Evolutionary conservation across 1,140 invertebrate species (phyloP).

Genomic region (Caerostris darwini): DNA sequence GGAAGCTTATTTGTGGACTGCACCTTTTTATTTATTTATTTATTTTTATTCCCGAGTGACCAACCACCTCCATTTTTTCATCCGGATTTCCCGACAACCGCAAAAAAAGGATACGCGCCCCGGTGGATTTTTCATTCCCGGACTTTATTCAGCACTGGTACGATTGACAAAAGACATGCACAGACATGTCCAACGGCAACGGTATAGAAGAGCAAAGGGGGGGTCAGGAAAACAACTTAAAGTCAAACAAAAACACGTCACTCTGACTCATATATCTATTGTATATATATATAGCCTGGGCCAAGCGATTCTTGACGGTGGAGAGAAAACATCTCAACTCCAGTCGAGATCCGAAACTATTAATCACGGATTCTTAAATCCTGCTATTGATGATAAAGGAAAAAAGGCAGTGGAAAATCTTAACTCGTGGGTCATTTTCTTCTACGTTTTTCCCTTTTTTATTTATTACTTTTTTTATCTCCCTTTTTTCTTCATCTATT

Average conservation of each 20-base stretch:
- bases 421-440: neutral
- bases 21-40: neutral
- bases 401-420: slow-evolving; percentile 1
- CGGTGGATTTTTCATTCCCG: slow-evolving; percentile 16
- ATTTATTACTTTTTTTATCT: no score
- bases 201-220: neutral
- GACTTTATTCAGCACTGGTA: neutral
- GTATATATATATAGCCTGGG: neutral
- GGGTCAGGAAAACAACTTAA: slow-evolving; percentile 58
- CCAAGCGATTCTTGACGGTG: neutral
- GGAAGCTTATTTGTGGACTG: no score
- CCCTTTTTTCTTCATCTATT: neutral
- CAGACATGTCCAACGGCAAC: neutral
- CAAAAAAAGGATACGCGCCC: neutral
- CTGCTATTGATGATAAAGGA: slow-evolving; percentile 57
- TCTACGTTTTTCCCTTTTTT: no score
- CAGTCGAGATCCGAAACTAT: neutral
- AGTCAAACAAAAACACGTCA: slow-evolving; percentile 31
- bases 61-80: slow-evolving; percentile 31
- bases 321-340: slow-evolving; percentile 23
- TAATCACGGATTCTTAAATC: slow-evolving; percentile 8
- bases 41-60: slow-evolving; percentile 38
- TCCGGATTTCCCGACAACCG: neutral
- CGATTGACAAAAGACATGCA: slow-evolving; percentile 25
- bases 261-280: slow-evolving; percentile 2